Conservation (phyloP, 1,140 invertebrate genomes). For the Leptopilina clavipes region DNA sequence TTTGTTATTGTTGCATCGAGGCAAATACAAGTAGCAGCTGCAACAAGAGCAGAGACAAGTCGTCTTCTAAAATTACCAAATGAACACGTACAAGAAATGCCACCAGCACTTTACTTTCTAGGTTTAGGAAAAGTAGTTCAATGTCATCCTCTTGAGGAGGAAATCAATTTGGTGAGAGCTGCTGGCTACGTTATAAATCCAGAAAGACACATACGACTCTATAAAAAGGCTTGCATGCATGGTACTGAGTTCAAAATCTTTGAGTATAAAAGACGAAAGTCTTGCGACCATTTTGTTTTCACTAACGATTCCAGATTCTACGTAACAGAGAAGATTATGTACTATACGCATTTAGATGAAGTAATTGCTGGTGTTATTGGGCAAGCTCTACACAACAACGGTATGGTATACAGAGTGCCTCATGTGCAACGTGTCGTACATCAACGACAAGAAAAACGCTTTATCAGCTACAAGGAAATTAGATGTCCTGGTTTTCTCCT, state of each 20-base stretch:
- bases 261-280: slow-evolving; percentile 31
- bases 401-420: slow-evolving; percentile 35
- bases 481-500: no score
- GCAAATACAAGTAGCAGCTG: slow-evolving; percentile 15
- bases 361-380: slow-evolving; percentile 38
- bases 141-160: background rate
- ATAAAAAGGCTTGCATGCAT: slow-evolving; percentile 32
- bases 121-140: background rate
- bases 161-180: background rate
- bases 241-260: slow-evolving; percentile 26
- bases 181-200: background rate
- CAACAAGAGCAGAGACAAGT: slow-evolving; percentile 23
- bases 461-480: no score
- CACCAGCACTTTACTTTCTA: background rate
- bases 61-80: background rate
- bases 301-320: slow-evolving; percentile 33
- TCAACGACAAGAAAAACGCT: no score
- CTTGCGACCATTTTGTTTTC: slow-evolving; percentile 35
- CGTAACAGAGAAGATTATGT: slow-evolving; percentile 35
- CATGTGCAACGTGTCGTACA: slow-evolving; percentile 7
- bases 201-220: background rate
- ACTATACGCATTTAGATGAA: background rate
- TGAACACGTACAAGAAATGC: background rate
- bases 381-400: background rate
- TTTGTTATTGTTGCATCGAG: slow-evolving; percentile 32